These are phyloP conservation scores for Metaphire vulgaris DNA, from an alignment of 1,140 invertebrate species.

Conservation along the genomic window DNA sequence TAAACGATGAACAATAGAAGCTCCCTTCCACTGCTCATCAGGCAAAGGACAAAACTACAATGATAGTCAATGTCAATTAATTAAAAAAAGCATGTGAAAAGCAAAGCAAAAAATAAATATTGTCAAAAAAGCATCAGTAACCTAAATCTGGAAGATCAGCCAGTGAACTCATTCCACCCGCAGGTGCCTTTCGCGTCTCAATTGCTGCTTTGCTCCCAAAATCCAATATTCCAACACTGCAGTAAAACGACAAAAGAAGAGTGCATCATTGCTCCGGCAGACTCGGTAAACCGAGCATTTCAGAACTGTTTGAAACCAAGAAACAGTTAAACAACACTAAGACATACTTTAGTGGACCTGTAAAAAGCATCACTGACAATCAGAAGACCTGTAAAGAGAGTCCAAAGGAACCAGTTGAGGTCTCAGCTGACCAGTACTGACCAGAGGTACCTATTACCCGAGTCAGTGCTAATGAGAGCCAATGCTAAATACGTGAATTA, in stretches of 20 bases:
- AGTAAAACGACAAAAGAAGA: not conserved
- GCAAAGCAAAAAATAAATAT: not conserved
- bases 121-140: not conserved
- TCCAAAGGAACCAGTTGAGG: not conserved
- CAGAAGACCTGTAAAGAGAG: too few species aligned
- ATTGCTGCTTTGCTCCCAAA: not conserved
- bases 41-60: not conserved
- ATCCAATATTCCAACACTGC: not conserved
- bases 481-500: too few species aligned
- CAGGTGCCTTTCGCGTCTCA: not conserved
- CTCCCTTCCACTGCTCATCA: not conserved
- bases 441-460: too few species aligned
- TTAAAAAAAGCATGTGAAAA: not conserved
- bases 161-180: constrained; percentile 13
- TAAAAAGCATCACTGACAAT: not conserved
- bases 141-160: constrained; percentile 15
- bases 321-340: not conserved
- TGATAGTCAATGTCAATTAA: not conserved
- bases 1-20: not conserved
- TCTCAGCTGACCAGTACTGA: too few species aligned
- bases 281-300: not conserved
- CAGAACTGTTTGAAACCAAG: not conserved
- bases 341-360: not conserved
- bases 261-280: too few species aligned
- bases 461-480: too few species aligned